Conservation (phyloP, 1,140 invertebrate species). For the Pogonomyrmex californicus region DNA sequence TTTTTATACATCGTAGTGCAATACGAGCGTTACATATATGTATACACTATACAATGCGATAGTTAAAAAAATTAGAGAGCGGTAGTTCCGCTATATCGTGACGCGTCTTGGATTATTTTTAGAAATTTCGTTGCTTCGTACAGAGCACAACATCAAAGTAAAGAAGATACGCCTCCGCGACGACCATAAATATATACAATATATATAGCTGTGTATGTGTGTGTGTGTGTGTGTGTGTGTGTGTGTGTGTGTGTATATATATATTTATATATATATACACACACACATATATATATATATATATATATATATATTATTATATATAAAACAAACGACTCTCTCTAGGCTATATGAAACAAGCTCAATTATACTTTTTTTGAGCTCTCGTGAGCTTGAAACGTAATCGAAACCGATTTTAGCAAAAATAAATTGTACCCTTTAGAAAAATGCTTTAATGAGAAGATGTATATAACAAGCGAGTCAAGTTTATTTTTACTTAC, state of each 20-base stretch:
- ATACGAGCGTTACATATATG: slow-evolving; percentile 12
- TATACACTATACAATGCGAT: slow-evolving; percentile 31
- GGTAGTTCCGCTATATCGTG: slow-evolving; percentile 11
- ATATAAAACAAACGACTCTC: slow-evolving; percentile 34
- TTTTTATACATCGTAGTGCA: slow-evolving; percentile 7
- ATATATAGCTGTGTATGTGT: slow-evolving; percentile 14
- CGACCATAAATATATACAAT: slow-evolving; percentile 49
- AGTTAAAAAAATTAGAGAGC: slow-evolving; percentile 47
- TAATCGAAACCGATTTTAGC: slow-evolving; percentile 43
- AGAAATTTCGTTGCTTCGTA: slow-evolving; percentile 71
- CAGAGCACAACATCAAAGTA: slow-evolving; percentile 54
- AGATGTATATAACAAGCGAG: slow-evolving; percentile 31
- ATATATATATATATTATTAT: slow-evolving; percentile 50
- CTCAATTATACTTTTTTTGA: slow-evolving; percentile 8
- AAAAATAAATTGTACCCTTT: slow-evolving; percentile 37
- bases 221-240: too few species aligned
- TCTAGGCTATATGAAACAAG: slow-evolving; percentile 52
- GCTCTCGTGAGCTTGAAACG: slow-evolving; percentile 16
- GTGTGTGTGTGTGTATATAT: too few species aligned
- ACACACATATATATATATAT: too few species aligned
- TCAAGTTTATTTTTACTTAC: slow-evolving; percentile 45
- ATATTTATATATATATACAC: slow-evolving; percentile 37
- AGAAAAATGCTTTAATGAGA: slow-evolving; percentile 25
- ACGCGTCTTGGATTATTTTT: slow-evolving; percentile 32
- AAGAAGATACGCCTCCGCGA: slow-evolving; percentile 31